Evolutionary conservation across 2,113 vertebrate genomes (phyloP).

Genomic region (Vidua macroura): DNA sequence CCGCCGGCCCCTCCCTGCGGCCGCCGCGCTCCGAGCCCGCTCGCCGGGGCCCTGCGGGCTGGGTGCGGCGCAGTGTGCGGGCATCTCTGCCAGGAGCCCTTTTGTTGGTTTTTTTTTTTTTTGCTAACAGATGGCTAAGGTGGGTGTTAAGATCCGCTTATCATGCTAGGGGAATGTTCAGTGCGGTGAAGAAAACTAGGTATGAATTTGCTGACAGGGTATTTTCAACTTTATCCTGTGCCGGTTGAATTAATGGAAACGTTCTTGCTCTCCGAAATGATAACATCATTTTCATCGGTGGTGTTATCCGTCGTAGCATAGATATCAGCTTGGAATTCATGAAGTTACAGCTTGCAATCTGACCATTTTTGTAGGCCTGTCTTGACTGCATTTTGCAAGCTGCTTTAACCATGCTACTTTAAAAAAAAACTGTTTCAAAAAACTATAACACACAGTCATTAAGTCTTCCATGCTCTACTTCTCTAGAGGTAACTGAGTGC

Average conservation of each 20-base stretch:
- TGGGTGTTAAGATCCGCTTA: neutral
- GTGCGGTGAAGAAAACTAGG: neutral
- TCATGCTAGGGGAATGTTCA: neutral
- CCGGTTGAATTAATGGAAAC: neutral
- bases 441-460: neutral
- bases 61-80: neutral
- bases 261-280: accelerated
- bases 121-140: neutral
- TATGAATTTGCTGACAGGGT: neutral
- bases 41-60: neutral
- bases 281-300: neutral
- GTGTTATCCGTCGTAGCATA: accelerated
- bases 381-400: neutral
- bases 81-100: neutral
- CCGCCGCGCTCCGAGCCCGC: neutral
- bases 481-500: neutral
- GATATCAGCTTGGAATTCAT: neutral
- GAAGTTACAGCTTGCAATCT: neutral
- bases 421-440: neutral
- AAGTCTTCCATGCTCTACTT: neutral
- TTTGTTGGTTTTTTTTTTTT: neutral
- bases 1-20: neutral
- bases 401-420: neutral
- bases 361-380: neutral
- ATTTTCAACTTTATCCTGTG: neutral